Conservation (phyloP, 2,113 vertebrate genomes). For the Cryptomyrus ogoouensis region DNA sequence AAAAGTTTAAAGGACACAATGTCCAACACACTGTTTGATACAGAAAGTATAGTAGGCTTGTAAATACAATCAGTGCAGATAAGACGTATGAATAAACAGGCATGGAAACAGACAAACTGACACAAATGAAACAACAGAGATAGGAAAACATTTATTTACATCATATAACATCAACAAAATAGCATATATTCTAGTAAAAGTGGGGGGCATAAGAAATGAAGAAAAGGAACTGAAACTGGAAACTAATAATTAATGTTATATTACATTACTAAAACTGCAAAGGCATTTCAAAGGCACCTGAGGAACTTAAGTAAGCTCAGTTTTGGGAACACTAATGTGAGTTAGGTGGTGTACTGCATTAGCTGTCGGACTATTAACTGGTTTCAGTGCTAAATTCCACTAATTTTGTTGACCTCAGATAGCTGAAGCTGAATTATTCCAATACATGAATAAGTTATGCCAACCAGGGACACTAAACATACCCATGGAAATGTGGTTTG, state of each 20-base stretch:
- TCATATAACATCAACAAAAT: neutral
- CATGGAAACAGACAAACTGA: neutral
- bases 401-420: neutral
- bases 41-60: neutral
- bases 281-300: neutral
- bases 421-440: neutral
- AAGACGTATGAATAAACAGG: neutral
- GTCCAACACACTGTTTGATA: neutral
- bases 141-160: neutral
- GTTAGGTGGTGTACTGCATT: neutral
- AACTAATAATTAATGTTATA: neutral
- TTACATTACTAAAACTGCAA: neutral
- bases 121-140: neutral
- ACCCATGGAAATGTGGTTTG: neutral
- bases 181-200: neutral
- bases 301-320: neutral
- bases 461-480: neutral
- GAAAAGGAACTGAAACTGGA: neutral
- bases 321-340: neutral
- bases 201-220: neutral
- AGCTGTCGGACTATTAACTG: neutral
- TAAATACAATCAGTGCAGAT: neutral
- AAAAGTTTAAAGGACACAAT: neutral
- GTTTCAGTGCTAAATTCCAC: neutral
- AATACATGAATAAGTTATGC: neutral